These are phyloP conservation scores for zebrafish (Danio rerio) DNA, from an alignment of 2,113 vertebrate genomes.

Conservation along the genomic window GRCz12tu NC_133183.1:42210001-42210500, in stretches of 20 bases:
- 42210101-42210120: background rate
- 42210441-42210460: constrained; percentile 5
- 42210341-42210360: background rate
- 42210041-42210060: constrained; percentile 29
- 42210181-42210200: background rate
- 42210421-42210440: background rate
- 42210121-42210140: background rate
- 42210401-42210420: background rate
- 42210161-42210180: background rate
- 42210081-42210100: background rate
- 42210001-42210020: constrained; percentile 18
- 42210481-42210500: background rate
- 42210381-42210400: background rate
- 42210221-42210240: background rate
- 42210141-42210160: background rate
- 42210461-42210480: background rate
- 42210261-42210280: background rate
- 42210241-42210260: background rate
- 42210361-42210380: background rate
- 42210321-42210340: background rate
- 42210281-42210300: background rate
- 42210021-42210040: constrained; percentile 21
- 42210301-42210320: background rate
- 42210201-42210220: no score
- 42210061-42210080: constrained; percentile 24